Base-by-base conservation (phyloP, 2,888 invertebrate genomes). In the Scaptomyza parva region DNA sequence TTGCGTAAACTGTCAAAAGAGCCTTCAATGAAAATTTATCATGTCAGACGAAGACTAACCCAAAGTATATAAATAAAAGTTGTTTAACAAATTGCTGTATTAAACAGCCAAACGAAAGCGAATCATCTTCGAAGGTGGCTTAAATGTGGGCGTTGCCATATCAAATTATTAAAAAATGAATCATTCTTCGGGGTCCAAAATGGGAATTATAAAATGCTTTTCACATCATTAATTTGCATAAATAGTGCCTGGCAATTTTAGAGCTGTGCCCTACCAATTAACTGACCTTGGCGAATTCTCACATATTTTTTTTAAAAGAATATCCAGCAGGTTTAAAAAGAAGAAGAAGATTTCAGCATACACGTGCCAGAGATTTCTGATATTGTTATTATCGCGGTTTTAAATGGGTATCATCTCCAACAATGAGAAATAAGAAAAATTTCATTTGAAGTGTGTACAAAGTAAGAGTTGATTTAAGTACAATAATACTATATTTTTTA, bases 1-100 rank as follows among this genome's bases (percentile, higher is more conserved):
- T 85, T 85, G 76, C 82, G 73, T 72, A 73, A 82, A 81, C 78
- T 87, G 82, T 87, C 82, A 72, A 72, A 44, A 81, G 67, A 63
- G 64, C 41, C 76, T 64, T 64, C 82, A 62, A 73, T 73, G 79
- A 62, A 78, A 82, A 82, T 85, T 73, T 69, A 85, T 82, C 83
- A 87, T 78, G 51, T 44, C 40, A 47, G 39, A 17, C 26, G 71
- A 17, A 30, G 71, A 53, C 61, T 63, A 58, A 33, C 40, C 60
- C 58, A 61, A 65, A 59, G 43, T 65, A 37, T 57, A 69, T 54
- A 54, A 73, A 61, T 58, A 73, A 73, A 64, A 53, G 37, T 45
- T 57, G 47, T 40, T 47, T 48, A 61, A 58, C 60, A 62, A 51
- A 58, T 41, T 43, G 53, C 20, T 28, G 8, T 52, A 41, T 6